A percentile compares a stretch with the other conserved stretches of the same genome.
phyloP scores from a whole-genome alignment of 2,113 vertebrate genomes.

The Rhabdornis inornatus region DNA sequence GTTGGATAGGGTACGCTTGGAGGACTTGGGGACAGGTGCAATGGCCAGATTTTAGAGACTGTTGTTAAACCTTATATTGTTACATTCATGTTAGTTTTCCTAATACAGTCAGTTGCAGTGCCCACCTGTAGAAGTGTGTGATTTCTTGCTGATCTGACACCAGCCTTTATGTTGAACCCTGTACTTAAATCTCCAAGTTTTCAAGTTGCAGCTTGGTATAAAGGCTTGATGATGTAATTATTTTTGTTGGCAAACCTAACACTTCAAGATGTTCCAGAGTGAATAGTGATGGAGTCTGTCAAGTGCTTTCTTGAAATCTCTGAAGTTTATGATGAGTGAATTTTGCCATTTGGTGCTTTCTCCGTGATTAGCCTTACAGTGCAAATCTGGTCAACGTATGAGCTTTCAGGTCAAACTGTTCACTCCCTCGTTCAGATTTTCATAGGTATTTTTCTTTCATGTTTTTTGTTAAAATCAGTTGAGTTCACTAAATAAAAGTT shows the following conservation, averaged over 20 bases:
- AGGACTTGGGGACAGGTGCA: background rate
- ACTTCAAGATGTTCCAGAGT: conserved; percentile 56
- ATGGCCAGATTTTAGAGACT: background rate
- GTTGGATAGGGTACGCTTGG: background rate
- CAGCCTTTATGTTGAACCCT: background rate
- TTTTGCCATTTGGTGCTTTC: conserved; percentile 36
- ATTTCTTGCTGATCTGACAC: conserved; percentile 19
- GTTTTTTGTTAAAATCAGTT: background rate
- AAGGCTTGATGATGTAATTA: conserved; percentile 47
- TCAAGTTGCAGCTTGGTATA: conserved; percentile 45
- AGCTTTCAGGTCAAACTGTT: conserved; percentile 19
- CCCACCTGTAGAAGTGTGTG: background rate
- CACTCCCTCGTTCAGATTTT: background rate
- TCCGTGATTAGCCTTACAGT: conserved; percentile 17
- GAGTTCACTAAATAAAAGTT: background rate
- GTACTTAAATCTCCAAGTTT: background rate
- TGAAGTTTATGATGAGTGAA: conserved; percentile 60
- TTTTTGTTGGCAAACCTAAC: conserved; percentile 44
- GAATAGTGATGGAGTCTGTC: conserved; percentile 52
- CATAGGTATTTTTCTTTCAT: background rate
- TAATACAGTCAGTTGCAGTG: background rate
- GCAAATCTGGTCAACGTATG: conserved; percentile 59
- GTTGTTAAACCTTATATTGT: background rate
- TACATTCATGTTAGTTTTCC: background rate
- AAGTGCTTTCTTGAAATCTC: conserved; percentile 47